phyloP scores from a whole-genome alignment of 2,797 vertebrate genomes.

The Tolypeutes matacus region DNA sequence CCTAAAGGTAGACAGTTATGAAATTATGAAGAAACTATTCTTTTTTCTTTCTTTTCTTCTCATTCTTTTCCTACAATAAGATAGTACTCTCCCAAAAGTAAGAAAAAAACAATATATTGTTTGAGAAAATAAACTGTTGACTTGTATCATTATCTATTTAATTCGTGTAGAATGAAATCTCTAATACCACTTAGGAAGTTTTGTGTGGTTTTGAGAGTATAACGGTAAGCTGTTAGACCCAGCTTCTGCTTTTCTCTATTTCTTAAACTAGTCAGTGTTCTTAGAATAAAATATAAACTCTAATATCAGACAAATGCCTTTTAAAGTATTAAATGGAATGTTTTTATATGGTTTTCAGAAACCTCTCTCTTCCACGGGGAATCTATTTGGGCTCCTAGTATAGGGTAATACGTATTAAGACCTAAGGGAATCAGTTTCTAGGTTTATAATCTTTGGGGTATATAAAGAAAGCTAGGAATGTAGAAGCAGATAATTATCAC shows the following conservation, averaged over 20 bases:
- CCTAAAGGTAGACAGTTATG: not conserved
- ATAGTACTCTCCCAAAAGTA: not conserved
- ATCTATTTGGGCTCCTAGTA: not conserved
- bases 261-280: not conserved
- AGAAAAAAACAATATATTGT: not conserved
- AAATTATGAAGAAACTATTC: not conserved
- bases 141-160: not conserved
- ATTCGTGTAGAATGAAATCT: not conserved
- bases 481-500: not conserved
- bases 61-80: constrained; percentile 22
- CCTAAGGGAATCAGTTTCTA: constrained; percentile 47
- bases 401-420: constrained; percentile 35
- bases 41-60: not conserved
- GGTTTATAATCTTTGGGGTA: not conserved
- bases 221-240: not conserved
- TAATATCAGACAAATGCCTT: not conserved
- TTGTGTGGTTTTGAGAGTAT: not conserved
- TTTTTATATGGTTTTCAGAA: not conserved
- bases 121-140: not conserved
- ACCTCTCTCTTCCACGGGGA: not conserved
- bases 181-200: not conserved
- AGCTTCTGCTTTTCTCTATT: constrained; percentile 38
- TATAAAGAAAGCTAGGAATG: not conserved
- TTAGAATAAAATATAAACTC: not conserved
- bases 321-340: not conserved